Evolutionary conservation across 2,113 vertebrate species (phyloP).

Genomic region (Bufo gargarizans): DNA sequence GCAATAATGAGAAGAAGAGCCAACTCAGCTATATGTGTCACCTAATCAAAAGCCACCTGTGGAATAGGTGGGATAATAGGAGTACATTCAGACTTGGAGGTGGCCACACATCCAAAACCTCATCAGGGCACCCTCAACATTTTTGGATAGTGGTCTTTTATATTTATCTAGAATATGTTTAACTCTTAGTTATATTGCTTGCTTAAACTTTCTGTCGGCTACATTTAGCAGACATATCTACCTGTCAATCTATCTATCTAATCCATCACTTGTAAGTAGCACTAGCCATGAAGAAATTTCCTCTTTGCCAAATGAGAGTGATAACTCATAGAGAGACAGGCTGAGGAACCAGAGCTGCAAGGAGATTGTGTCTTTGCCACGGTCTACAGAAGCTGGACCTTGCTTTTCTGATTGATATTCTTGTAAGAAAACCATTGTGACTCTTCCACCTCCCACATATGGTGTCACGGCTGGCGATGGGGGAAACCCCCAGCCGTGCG

Average conservation of each 20-base stretch:
- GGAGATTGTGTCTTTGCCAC: constrained; percentile 56
- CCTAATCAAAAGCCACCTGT: no score
- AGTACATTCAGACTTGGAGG: no score
- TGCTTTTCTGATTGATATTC: constrained; percentile 53
- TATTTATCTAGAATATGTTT: constrained; percentile 15
- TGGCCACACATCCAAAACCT: no score
- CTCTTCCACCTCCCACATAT: constrained; percentile 47
- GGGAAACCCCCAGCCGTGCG: no score
- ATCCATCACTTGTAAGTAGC: constrained; percentile 31
- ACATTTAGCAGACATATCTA: constrained; percentile 29
- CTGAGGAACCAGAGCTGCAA: constrained; percentile 49
- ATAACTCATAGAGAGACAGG: constrained; percentile 43
- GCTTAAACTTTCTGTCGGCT: constrained; percentile 12
- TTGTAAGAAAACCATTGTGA: constrained; percentile 50
- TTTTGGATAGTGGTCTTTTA: background rate
- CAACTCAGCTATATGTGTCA: no score
- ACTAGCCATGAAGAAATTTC: constrained; percentile 34
- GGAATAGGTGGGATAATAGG: no score
- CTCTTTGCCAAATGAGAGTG: constrained; percentile 46
- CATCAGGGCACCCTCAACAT: background rate
- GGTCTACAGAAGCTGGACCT: constrained; percentile 51
- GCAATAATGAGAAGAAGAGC: no score
- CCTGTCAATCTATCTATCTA: constrained; percentile 22
- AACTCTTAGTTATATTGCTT: constrained; percentile 11
- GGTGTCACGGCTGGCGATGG: no score